Evolutionary conservation across 1,140 invertebrate species (phyloP).

Genomic region (Pseudomyrmex pallidus): DNA sequence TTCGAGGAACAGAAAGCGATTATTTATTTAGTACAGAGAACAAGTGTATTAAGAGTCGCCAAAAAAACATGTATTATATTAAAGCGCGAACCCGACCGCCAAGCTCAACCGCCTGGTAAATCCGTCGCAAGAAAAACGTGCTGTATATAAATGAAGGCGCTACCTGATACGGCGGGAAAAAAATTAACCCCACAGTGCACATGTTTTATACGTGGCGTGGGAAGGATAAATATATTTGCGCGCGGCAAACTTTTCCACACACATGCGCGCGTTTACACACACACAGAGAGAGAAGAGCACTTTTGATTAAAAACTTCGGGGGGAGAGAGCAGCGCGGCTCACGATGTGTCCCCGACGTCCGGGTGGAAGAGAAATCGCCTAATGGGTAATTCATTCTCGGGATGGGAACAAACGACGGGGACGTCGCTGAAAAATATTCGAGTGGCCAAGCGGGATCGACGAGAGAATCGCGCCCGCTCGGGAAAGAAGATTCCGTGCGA

Average conservation of each 20-base stretch:
- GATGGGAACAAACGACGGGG: constrained; percentile 26
- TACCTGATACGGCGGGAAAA: not conserved
- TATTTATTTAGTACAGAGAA: not conserved
- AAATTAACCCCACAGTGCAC: not conserved
- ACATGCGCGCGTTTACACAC: not conserved
- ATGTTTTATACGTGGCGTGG: not conserved
- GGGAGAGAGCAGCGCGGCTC: not conserved
- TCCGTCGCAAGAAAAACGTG: not conserved
- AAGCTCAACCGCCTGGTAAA: not conserved
- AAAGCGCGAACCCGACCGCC: not conserved
- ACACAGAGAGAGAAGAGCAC: not conserved
- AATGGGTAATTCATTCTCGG: constrained; percentile 57
- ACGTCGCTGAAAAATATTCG: constrained; percentile 50
- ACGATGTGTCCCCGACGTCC: not conserved
- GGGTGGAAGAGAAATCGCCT: constrained; percentile 32
- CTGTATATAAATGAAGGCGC: not conserved
- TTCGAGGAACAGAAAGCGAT: not conserved
- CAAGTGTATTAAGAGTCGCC: not conserved
- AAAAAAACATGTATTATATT: too few species aligned
- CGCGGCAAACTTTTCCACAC: constrained; percentile 18
- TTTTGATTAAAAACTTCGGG: constrained; percentile 47
- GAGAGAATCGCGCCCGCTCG: not conserved
- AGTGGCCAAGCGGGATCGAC: constrained; percentile 25
- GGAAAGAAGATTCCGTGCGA: constrained; percentile 3
- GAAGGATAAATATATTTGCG: not conserved